These are phyloP conservation scores for Trichonephila clavipes DNA, from an alignment of 1,140 invertebrate genomes.

Conservation along the genomic window DNA sequence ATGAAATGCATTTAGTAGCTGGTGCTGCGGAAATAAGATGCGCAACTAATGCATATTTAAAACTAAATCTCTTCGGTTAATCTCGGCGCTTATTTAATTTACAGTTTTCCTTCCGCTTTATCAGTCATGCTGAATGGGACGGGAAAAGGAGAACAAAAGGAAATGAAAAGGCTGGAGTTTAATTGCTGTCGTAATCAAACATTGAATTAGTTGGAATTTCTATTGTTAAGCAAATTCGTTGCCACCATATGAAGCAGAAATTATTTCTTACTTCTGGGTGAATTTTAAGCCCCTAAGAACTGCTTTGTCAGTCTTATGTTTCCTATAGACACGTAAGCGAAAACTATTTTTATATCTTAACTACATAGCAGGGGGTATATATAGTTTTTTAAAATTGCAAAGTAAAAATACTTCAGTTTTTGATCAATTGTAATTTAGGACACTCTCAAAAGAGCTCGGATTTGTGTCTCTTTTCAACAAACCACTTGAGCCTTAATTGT, in stretches of 20 bases:
- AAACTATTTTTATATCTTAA: not conserved
- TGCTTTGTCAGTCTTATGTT: not conserved
- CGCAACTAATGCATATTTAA: slow-evolving; percentile 18
- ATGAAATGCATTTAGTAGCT: not conserved
- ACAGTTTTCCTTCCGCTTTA: slow-evolving; percentile 18
- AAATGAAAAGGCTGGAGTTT: slow-evolving; percentile 9
- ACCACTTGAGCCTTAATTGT: not conserved
- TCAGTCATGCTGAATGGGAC: not conserved
- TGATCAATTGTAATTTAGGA: not conserved
- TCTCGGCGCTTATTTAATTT: slow-evolving; percentile 16
- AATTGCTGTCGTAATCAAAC: not conserved
- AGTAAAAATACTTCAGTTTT: not conserved
- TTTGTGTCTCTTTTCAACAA: not conserved
- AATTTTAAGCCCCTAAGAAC: not conserved
- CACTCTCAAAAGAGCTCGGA: not conserved
- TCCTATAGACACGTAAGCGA: not conserved
- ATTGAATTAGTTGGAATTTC: not conserved
- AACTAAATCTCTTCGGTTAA: not conserved
- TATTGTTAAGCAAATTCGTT: slow-evolving; percentile 1
- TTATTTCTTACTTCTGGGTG: not conserved
- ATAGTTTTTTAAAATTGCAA: not conserved
- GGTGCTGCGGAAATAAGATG: slow-evolving; percentile 26
- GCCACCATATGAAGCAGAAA: not conserved
- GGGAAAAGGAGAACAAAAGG: slow-evolving; percentile 11
- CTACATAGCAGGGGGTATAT: not conserved